phyloP scores from a whole-genome alignment of 2,888 invertebrate species.

The Phalangium opilio region DNA sequence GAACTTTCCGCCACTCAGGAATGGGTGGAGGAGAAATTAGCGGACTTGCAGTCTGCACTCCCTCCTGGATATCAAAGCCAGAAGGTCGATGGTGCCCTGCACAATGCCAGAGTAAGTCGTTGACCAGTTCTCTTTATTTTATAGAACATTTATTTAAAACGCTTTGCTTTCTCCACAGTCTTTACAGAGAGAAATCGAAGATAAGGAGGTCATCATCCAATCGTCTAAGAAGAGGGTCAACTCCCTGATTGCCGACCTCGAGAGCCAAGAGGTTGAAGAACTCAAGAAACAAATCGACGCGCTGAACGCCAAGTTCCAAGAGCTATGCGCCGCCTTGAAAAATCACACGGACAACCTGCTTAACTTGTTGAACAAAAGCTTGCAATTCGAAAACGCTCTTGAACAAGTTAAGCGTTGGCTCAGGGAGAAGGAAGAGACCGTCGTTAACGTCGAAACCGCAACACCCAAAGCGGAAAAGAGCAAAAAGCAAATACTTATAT shows the following conservation, averaged over 20 bases:
- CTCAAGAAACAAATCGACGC: constrained; percentile 55
- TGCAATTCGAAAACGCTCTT: constrained; percentile 59
- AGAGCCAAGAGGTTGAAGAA: constrained; percentile 37
- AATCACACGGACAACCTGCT: constrained; percentile 55
- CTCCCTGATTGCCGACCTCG: constrained; percentile 57
- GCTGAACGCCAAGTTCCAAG: constrained; percentile 56
- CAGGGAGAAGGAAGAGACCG: constrained; percentile 55
- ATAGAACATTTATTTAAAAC: too few species aligned
- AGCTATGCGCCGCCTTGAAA: constrained; percentile 51
- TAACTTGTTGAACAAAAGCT: constrained; percentile 46
- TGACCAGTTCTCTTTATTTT: too few species aligned
- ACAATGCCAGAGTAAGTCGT: constrained; percentile 11
- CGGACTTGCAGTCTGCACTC: constrained; percentile 33
- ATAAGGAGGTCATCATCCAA: constrained; percentile 64
- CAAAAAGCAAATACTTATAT: too few species aligned
- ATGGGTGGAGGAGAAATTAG: constrained; percentile 59
- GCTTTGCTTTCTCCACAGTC: constrained; percentile 32
- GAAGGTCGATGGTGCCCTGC: constrained; percentile 43
- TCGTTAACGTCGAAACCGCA: constrained; percentile 31
- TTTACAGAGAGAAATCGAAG: constrained; percentile 65
- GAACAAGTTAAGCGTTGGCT: constrained; percentile 68
- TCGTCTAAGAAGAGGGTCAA: constrained; percentile 65
- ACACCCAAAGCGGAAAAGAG: too few species aligned
- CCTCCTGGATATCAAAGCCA: constrained; percentile 61
- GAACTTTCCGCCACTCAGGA: constrained; percentile 63